Percentiles rank a stretch among this genome's conserved stretches.
Conservation (phyloP, 2,888 invertebrate genomes). For the Coenonympha glycerion region DNA sequence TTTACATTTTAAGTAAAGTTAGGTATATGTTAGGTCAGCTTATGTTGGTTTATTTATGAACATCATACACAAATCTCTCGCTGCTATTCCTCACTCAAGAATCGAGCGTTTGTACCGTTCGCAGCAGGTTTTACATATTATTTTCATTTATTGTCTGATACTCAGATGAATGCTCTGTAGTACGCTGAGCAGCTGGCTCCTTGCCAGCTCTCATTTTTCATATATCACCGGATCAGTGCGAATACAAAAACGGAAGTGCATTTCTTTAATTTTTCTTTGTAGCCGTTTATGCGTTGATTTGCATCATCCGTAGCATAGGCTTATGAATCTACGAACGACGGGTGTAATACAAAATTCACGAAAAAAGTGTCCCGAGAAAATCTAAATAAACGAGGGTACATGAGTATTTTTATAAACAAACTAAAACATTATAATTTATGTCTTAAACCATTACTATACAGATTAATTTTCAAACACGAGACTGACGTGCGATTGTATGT, state of each 20-base stretch:
- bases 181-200: conserved; percentile 65
- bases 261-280: conserved; percentile 33
- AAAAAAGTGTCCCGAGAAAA: too few species aligned
- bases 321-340: too few species aligned
- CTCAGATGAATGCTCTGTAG: conserved; percentile 67
- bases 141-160: conserved; percentile 25
- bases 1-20: too few species aligned
- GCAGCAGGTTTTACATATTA: conserved; percentile 14
- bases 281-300: background rate
- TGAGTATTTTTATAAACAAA: too few species aligned
- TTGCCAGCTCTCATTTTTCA: conserved; percentile 65
- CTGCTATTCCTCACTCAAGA: background rate
- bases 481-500: too few species aligned
- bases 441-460: too few species aligned
- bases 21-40: background rate
- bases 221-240: conserved; percentile 67
- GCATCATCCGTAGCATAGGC: background rate
- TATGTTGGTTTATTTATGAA: background rate
- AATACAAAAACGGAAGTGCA: conserved; percentile 51
- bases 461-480: too few species aligned
- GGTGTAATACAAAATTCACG: too few species aligned
- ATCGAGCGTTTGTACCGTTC: background rate
- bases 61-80: background rate
- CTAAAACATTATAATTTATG: too few species aligned
- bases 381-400: too few species aligned